Base-by-base conservation (phyloP, 2,888 invertebrate genomes). In the Linnaemya vulpina region DNA sequence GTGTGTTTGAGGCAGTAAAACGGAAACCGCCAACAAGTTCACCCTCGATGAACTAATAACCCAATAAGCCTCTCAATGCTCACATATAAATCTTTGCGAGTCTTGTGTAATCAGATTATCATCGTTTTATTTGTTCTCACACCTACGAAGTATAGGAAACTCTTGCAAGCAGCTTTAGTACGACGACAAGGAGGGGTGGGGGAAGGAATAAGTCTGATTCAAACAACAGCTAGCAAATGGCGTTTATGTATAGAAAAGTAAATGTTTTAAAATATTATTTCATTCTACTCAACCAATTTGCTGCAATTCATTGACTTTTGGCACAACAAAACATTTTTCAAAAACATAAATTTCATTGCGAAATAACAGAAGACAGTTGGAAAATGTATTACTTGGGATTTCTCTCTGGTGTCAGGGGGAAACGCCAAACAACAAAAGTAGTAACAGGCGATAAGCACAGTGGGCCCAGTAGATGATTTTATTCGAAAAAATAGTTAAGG, bases 281-380 rank as follows among this genome's bases (percentile, higher is more conserved):
- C 81, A 46, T 74, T 74, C 15, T 38, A 55, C 73, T 63, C 51
- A 70, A 70, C 30, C 74, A 90, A 90, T 90, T 90, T 90, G 90
- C 90, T 90, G 90, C 90, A 90, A 90, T 89, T 90, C 90, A 90
- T 90, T 90, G 90, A 90, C 90, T 90, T 89, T 89, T 88, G 87
- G 81, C 77, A 81, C 73, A 84, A 80, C 84, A 80, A 89, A 88
- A 89, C 87, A 88, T 88, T 87, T 89, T 53, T 84, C 65, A 86
- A 84, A 87, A 87, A 88, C 89, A 90, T 90, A 90, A 90, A 90
- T 90, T 90, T 86, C 81, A 63, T 74, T 62, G 20, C 20, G 40
- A 25, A 60, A 38, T n/a, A 46, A 49, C 43, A 70, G 60, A 82
- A 82, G 85, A 83, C 78, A 86, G 65, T 65, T 83, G 55, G 62